phyloP scores from a whole-genome alignment of 2,113 vertebrate species.

The Arvicanthis niloticus region DNA sequence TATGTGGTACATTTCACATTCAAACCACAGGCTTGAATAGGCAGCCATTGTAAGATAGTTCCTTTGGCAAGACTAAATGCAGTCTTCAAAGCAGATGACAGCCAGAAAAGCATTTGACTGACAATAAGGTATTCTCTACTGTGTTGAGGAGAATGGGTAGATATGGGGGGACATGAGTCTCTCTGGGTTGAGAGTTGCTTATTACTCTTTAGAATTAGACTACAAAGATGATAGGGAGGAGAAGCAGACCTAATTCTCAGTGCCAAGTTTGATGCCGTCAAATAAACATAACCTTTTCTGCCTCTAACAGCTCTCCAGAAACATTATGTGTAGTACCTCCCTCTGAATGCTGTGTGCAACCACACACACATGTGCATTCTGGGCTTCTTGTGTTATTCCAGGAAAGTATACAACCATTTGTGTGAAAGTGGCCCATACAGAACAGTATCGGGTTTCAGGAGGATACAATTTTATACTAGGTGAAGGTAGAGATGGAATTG shows the following conservation, averaged over 20 bases:
- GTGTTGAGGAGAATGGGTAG: rapidly evolving
- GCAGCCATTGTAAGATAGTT: background rate
- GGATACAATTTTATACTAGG: background rate
- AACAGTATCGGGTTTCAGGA: background rate
- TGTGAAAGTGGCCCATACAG: background rate
- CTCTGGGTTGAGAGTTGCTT: background rate
- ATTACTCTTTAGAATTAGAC: background rate
- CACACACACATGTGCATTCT: background rate
- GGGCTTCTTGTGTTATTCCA: background rate
- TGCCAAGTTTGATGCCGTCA: background rate
- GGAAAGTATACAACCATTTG: background rate
- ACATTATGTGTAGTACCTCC: background rate
- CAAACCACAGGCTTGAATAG: background rate
- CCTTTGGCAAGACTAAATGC: background rate
- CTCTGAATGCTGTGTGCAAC: background rate
- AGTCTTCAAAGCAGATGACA: background rate
- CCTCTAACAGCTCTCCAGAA: background rate
- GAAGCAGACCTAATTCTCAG: background rate
- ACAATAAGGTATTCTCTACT: background rate
- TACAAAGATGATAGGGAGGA: background rate
- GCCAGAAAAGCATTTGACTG: background rate
- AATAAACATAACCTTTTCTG: background rate
- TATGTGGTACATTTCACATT: background rate
- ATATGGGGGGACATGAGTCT: background rate
- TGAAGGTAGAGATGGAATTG: background rate